phyloP scores from a whole-genome alignment of 1,140 invertebrate genomes.

The Laupala kohalensis region DNA sequence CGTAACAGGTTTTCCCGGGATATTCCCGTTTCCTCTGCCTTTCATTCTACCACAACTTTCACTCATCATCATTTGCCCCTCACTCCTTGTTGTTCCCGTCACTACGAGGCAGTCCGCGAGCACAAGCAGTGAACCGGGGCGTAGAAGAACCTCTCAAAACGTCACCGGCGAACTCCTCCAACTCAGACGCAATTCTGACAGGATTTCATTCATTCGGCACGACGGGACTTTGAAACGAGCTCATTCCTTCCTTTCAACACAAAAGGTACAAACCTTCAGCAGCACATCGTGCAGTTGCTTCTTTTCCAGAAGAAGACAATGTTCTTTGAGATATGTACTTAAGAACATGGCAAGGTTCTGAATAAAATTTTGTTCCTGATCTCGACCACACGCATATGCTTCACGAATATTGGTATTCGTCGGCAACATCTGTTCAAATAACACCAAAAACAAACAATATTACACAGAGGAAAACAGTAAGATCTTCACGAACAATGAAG shows the following conservation, averaged over 20 bases:
- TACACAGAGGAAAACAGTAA: background rate
- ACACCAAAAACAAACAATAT: background rate
- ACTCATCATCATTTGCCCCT: no score
- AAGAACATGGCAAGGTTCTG: constrained; percentile 96
- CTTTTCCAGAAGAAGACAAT: constrained; percentile 76
- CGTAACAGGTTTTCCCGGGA: no score
- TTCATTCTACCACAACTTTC: no score
- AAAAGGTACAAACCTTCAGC: constrained; percentile 33
- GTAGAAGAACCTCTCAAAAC: no score
- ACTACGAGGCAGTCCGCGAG: no score
- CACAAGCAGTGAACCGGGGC: no score
- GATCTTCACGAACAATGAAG: background rate
- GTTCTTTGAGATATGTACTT: constrained; percentile 93
- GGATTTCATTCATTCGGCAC: no score
- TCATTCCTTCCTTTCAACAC: background rate
- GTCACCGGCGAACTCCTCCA: no score
- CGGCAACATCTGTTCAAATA: constrained; percentile 60
- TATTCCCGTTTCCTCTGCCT: no score
- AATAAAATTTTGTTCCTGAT: constrained; percentile 98
- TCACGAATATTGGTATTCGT: constrained; percentile 81
- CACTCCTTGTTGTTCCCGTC: no score
- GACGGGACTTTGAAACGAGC: no score
- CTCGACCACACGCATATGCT: constrained; percentile 81
- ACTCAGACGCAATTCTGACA: no score
- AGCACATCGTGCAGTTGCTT: constrained; percentile 55